Evolutionary conservation across 2,888 invertebrate species (phyloP).

Genomic region (Tachina fera): DNA sequence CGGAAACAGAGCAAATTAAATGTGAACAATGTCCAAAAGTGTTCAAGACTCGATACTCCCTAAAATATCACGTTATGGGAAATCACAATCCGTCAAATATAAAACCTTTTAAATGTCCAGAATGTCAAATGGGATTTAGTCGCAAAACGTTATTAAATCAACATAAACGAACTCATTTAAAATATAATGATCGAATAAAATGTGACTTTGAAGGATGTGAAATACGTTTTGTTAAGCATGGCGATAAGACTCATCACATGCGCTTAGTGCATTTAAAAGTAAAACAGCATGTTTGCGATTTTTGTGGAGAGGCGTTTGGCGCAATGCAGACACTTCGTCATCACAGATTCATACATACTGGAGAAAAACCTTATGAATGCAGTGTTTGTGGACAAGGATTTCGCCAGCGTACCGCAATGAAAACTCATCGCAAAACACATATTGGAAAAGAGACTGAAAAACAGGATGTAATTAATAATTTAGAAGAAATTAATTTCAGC

Average conservation of each 20-base stretch:
- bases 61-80: slow-evolving; percentile 69
- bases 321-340: slow-evolving; percentile 70
- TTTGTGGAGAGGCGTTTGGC: slow-evolving; percentile 71
- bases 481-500: slow-evolving; percentile 44
- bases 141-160: slow-evolving; percentile 67
- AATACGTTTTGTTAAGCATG: slow-evolving; percentile 67
- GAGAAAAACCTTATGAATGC: slow-evolving; percentile 73
- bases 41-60: slow-evolving; percentile 64
- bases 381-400: slow-evolving; percentile 71
- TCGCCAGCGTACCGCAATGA: slow-evolving; percentile 72
- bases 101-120: slow-evolving; percentile 67
- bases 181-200: slow-evolving; percentile 66
- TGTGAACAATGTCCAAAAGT: slow-evolving; percentile 69
- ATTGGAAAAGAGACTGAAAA: slow-evolving; percentile 44
- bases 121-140: slow-evolving; percentile 68
- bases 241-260: slow-evolving; percentile 70
- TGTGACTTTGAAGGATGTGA: slow-evolving; percentile 71
- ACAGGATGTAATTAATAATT: slow-evolving; percentile 34
- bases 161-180: slow-evolving; percentile 69
- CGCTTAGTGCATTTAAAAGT: slow-evolving; percentile 70
- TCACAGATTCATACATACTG: slow-evolving; percentile 73
- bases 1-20: slow-evolving; percentile 58
- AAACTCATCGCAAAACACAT: slow-evolving; percentile 71
- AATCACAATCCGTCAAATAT: slow-evolving; percentile 65
- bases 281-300: slow-evolving; percentile 70